These are phyloP conservation scores for Pelodytes ibericus DNA, from an alignment of 2,797 vertebrate genomes.

Conservation along the genomic window DNA sequence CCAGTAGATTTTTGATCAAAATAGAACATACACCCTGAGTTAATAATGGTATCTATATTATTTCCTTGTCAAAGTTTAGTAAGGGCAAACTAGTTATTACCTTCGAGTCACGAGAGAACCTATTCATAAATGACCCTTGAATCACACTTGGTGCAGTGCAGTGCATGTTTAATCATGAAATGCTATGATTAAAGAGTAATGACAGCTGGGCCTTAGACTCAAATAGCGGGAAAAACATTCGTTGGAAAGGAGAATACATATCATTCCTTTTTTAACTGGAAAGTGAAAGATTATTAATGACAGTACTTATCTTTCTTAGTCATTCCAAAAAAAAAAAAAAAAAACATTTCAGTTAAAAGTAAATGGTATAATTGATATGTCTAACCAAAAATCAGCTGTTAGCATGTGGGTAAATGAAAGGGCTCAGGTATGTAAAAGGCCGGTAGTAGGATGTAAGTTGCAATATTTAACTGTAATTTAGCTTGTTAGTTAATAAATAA, in stretches of 20 bases:
- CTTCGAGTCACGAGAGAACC: too few species aligned
- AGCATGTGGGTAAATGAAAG: neutral
- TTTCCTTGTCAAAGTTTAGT: too few species aligned
- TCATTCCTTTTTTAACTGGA: slow-evolving; percentile 45
- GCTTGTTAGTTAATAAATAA: neutral
- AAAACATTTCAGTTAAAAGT: slow-evolving; percentile 18
- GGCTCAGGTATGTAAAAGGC: neutral
- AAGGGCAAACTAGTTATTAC: too few species aligned
- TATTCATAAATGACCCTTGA: slow-evolving; percentile 35
- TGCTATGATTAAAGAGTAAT: slow-evolving; percentile 41
- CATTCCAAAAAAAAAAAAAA: slow-evolving; percentile 24
- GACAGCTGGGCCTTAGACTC: slow-evolving; percentile 20
- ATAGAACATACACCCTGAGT: too few species aligned
- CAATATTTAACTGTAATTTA: neutral
- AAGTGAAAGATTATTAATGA: slow-evolving; percentile 38
- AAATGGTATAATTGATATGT: slow-evolving; percentile 22
- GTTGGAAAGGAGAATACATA: slow-evolving; percentile 17
- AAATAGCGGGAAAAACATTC: slow-evolving; percentile 13
- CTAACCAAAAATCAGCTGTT: slow-evolving; percentile 17
- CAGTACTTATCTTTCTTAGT: slow-evolving; percentile 40
- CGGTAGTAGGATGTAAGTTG: neutral
- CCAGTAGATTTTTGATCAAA: too few species aligned
- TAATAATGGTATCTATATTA: too few species aligned
- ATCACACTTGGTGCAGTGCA: slow-evolving; percentile 9
- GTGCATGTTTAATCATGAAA: slow-evolving; percentile 29